Evolutionary conservation across 2,113 vertebrate genomes (phyloP).

Genomic region (Dinomys branickii): DNA sequence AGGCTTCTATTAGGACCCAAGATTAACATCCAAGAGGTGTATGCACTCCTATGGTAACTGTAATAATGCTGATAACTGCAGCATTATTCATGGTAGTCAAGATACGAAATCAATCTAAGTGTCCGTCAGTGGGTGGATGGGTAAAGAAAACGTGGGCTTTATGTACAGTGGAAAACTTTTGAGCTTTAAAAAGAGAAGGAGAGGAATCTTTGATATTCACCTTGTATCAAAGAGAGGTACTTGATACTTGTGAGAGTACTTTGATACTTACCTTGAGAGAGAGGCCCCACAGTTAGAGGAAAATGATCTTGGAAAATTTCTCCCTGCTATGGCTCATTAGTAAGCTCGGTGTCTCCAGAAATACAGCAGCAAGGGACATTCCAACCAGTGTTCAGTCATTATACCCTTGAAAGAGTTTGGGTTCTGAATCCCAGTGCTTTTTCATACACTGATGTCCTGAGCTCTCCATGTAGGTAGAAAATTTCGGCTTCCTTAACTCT

Average conservation of each 20-base stretch:
- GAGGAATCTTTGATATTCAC: neutral
- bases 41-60: neutral
- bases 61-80: neutral
- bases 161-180: neutral
- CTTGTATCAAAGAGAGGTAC: neutral
- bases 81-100: neutral
- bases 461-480: neutral
- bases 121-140: neutral
- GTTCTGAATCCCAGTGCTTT: neutral
- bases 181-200: neutral
- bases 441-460: neutral
- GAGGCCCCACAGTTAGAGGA: neutral
- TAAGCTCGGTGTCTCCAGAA: neutral
- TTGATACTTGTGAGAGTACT: neutral
- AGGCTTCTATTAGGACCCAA: neutral
- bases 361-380: neutral
- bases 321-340: neutral
- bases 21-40: neutral
- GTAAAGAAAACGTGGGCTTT: neutral
- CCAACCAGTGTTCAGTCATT: neutral
- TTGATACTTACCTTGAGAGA: neutral
- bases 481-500: constrained; percentile 1
- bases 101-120: neutral
- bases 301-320: neutral
- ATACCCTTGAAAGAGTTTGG: neutral